Conservation (phyloP, 2,113 vertebrate genomes). For the Edolisoma coerulescens region DNA sequence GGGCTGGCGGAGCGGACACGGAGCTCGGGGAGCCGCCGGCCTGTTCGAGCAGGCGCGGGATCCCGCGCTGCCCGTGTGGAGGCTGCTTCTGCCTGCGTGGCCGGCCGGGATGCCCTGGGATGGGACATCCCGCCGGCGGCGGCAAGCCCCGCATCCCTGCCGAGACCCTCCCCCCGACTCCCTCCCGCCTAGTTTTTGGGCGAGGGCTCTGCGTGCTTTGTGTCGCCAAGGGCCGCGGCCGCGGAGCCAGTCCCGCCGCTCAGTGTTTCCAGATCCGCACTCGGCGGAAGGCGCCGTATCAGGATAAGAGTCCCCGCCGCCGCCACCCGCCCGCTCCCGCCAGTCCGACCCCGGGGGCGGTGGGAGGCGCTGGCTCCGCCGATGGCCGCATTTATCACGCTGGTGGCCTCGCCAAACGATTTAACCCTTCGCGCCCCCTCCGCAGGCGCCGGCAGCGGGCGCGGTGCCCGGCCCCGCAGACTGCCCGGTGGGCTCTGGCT, state of each 20-base stretch:
- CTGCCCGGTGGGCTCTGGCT: background rate
- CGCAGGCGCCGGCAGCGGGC: background rate
- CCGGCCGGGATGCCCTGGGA: background rate
- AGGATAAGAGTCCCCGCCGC: conserved; percentile 75
- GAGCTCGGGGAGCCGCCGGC: background rate
- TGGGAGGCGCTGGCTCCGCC: background rate
- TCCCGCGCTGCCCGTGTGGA: background rate
- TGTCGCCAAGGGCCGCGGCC: conserved; percentile 61
- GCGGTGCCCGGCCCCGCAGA: background rate
- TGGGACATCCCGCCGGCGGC: background rate
- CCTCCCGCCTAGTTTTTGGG: background rate
- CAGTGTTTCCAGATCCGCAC: conserved; percentile 70
- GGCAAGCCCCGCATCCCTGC: background rate
- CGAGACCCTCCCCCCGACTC: background rate
- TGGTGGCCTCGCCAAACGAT: background rate
- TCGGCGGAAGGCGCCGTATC: conserved; percentile 69
- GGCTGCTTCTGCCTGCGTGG: background rate
- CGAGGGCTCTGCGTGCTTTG: conserved; percentile 52
- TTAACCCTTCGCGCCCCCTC: background rate
- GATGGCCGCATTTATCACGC: background rate
- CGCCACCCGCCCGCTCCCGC: conserved; percentile 5
- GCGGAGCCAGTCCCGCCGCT: conserved; percentile 66
- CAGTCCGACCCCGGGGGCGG: background rate
- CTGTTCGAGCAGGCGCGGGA: background rate
- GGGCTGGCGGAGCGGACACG: background rate